Evolutionary conservation across 1,140 invertebrate genomes (phyloP).

Genomic region (Heliconius nattereri): DNA sequence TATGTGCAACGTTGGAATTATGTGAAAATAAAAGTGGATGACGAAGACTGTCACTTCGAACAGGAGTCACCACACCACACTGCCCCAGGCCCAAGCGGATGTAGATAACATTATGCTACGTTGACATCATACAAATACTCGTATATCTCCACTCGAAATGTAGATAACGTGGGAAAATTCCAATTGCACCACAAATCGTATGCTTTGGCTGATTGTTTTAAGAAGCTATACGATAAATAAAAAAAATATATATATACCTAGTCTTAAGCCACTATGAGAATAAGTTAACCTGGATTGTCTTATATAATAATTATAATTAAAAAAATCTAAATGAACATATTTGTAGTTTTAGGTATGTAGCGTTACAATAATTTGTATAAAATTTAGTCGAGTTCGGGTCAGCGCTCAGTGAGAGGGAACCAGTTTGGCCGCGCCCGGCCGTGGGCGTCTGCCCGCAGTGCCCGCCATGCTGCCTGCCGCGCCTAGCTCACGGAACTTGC

Average conservation of each 20-base stretch:
- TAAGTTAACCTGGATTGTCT: not conserved
- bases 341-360: not conserved
- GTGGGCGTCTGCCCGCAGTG: slow-evolving; percentile 61
- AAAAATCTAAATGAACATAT: not conserved
- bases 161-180: slow-evolving; percentile 61
- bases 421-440: slow-evolving; percentile 61
- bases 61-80: slow-evolving; percentile 38
- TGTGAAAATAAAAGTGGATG: slow-evolving; percentile 24
- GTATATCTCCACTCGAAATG: slow-evolving; percentile 38
- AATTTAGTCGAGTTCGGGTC: slow-evolving; percentile 31
- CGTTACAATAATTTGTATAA: slow-evolving; percentile 26
- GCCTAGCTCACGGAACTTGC: slow-evolving; percentile 46
- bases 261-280: not conserved
- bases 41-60: slow-evolving; percentile 30
- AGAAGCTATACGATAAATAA: not conserved
- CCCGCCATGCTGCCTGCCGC: slow-evolving; percentile 47
- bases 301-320: not conserved
- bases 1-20: slow-evolving; percentile 29
- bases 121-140: slow-evolving; percentile 61
- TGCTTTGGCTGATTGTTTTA: not conserved
- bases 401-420: slow-evolving; percentile 70
- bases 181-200: slow-evolving; percentile 36
- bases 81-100: slow-evolving; percentile 59
- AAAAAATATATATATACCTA: no score
- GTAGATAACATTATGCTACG: slow-evolving; percentile 71